Base-by-base conservation (phyloP, 2,113 vertebrate species). In the Nestor notabilis region DNA sequence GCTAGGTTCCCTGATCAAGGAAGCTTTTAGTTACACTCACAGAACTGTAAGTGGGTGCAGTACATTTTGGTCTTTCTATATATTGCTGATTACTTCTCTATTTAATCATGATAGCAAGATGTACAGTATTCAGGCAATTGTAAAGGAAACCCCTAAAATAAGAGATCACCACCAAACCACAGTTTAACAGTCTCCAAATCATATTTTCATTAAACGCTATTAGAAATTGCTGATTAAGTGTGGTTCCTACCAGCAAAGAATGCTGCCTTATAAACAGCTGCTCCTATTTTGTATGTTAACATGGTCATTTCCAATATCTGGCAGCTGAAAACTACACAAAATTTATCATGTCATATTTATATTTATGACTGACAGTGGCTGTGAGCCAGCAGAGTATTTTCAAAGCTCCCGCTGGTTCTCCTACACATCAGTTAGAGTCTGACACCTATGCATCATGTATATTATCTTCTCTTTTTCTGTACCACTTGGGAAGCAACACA, bases 331-430 rank as follows among this genome's bases (percentile, higher is more conserved):
- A 41, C 33, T 77, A 50, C 60, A 37, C 12, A 16, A 1, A 49
- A 7, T 96, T 91, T 93, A 71, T 78, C 77, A 37, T 55, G 61
- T 68, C 35, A 61, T 94, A 21, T 66, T 94, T 90, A 83, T 83
- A 37, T 70, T 72, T 82, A 5, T 71, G 52, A 13, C 70, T 81
- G 74, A 46, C 74, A 18, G 69, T 52, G 60, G 27, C 72, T 77
- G 10, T 66, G 82, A 94, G 70, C 74, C 72, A 96, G 31, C 23
- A 56, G 64, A 44, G 68, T 77, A 29, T 93, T 93, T 92, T 90
- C 84, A 79, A 41, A 87, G 60, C 60, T 84, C 19, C 28, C 0
- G 1, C 50, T 77, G 31, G 10, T 16, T 72, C 52, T 47, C 27
- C n/a, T 71, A 11, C 39, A 65, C 25, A 21, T 47, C 25, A 20